Evolutionary conservation across 2,888 invertebrate species (phyloP).

Genomic region (Lampropteryx suffumata): DNA sequence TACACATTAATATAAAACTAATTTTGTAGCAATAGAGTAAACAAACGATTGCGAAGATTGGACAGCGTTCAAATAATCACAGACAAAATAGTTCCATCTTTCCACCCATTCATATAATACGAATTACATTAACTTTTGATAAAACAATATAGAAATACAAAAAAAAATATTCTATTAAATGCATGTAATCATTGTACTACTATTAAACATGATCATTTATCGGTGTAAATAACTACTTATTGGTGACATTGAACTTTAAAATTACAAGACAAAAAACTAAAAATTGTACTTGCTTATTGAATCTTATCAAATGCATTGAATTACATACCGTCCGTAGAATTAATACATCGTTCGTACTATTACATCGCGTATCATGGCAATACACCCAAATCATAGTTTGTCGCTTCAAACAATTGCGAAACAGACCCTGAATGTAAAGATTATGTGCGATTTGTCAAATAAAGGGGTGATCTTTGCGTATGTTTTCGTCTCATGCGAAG

Average conservation of each 20-base stretch:
- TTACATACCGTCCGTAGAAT: no score
- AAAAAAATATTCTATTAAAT: conserved; percentile 68
- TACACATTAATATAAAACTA: conserved; percentile 24
- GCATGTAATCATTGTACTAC: conserved; percentile 72
- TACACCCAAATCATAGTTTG: no score
- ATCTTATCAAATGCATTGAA: no score
- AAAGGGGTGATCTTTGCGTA: no score
- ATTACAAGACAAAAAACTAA: conserved; percentile 37
- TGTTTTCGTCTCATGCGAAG: no score
- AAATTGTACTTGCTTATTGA: conserved; percentile 53
- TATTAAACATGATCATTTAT: conserved; percentile 31
- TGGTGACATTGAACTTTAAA: conserved; percentile 28
- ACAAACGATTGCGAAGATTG: conserved; percentile 30
- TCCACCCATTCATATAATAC: conserved; percentile 42
- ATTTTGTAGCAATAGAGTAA: conserved; percentile 23
- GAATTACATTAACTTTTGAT: conserved; percentile 44
- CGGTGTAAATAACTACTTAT: conserved; percentile 25
- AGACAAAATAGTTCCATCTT: conserved; percentile 24
- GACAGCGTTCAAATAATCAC: conserved; percentile 42
- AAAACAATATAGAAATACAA: conserved; percentile 48
- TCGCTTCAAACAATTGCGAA: no score
- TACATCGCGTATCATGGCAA: no score
- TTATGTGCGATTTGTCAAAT: no score
- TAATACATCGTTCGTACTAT: no score
- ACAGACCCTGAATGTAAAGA: no score